Evolutionary conservation across 2,888 invertebrate species (phyloP).

Genomic region (Eupithecia inturbata): DNA sequence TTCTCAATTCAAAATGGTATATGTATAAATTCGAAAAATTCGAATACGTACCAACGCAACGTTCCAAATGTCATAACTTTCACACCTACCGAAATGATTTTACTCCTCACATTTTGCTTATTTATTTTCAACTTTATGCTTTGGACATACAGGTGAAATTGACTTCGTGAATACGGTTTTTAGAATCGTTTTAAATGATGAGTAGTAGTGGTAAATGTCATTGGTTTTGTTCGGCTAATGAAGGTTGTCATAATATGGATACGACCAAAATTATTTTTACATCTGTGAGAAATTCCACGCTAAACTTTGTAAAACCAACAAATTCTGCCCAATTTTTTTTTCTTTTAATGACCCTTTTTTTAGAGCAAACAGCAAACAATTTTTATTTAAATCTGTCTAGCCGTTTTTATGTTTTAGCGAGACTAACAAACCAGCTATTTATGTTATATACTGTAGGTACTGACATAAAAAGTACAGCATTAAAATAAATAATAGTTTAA

Average conservation of each 20-base stretch:
- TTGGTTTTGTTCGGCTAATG: constrained; percentile 79
- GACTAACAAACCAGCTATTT: too few species aligned
- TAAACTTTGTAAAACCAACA: too few species aligned
- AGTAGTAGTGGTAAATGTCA: constrained; percentile 72
- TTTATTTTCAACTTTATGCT: constrained; percentile 33
- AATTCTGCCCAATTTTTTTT: too few species aligned
- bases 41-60: constrained; percentile 54
- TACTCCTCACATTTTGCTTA: constrained; percentile 28
- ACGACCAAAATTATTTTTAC: constrained; percentile 32
- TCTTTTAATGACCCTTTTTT: too few species aligned
- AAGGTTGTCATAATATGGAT: constrained; percentile 59
- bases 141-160: background rate
- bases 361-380: too few species aligned
- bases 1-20: constrained; percentile 44
- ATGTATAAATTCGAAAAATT: constrained; percentile 56
- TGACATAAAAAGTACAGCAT: background rate
- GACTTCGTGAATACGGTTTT: constrained; percentile 22
- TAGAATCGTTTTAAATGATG: constrained; percentile 48
- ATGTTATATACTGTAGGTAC: too few species aligned
- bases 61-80: constrained; percentile 76
- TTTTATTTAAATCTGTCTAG: too few species aligned
- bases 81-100: constrained; percentile 62
- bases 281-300: too few species aligned
- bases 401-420: too few species aligned
- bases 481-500: background rate